Evolutionary conservation across 2,888 invertebrate genomes (phyloP).

Genomic region (Melinaea marsaeus): DNA sequence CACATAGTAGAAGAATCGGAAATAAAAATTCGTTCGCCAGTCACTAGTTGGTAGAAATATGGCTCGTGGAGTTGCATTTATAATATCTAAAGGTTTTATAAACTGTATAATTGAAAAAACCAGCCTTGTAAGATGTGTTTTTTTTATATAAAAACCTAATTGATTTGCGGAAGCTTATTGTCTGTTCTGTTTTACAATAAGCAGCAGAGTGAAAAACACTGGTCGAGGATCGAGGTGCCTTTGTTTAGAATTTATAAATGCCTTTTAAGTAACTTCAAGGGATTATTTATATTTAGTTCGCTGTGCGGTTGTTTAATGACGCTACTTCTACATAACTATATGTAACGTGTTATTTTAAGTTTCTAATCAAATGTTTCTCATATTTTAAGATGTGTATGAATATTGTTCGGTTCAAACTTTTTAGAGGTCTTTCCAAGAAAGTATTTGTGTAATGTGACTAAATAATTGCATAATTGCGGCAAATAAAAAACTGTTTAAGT

Average conservation of each 20-base stretch:
- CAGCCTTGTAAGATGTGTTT: conserved; percentile 51
- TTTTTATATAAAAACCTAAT: conserved; percentile 65
- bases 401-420: conserved; percentile 1
- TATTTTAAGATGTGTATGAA: conserved; percentile 8
- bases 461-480: no score
- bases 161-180: conserved; percentile 63
- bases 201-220: conserved; percentile 37
- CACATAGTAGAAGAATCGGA: no score
- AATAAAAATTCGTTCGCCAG: no score
- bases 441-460: no score
- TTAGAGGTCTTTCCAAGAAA: no score
- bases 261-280: conserved; percentile 13
- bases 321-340: no score
- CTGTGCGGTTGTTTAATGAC: not conserved
- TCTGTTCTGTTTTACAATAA: conserved; percentile 48
- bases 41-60: no score
- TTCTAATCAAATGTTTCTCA: conserved; percentile 5
- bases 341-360: not conserved
- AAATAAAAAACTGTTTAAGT: no score
- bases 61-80: no score
- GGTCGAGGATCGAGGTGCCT: conserved; percentile 31
- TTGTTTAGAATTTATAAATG: conserved; percentile 35
- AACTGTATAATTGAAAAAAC: conserved; percentile 25
- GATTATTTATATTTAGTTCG: conserved; percentile 9
- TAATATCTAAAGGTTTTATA: no score